Base-by-base conservation (phyloP, 2,888 invertebrate species). In the Pyrocoelia pectoralis region DNA sequence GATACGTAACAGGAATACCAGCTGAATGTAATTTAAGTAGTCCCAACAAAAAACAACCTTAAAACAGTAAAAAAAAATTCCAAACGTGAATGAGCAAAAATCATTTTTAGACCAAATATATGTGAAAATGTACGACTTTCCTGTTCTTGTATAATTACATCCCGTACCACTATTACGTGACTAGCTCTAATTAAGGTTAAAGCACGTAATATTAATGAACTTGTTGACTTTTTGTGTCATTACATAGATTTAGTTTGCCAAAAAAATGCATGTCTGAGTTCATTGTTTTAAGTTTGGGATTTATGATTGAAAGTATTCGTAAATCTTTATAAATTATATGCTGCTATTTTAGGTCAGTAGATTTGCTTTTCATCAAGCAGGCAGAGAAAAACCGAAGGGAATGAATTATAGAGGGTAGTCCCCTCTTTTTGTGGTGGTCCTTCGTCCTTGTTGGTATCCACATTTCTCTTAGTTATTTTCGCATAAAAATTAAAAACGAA, bases 181-280 rank as follows among this genome's bases (percentile, higher is more conserved):
- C 51, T 29, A 51, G 29, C 4, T n/a, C 38, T 51, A 51, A 51
- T 51, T 51, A 51, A 10, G 12, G 29, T 13, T 10, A 29, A 33
- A 33, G 13, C 29, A 15, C 15, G 33, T 51, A 51, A 51, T 51
- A 33, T 51, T 51, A 51, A 51, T 51, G 51, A 51, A 29, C 51
- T 51, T 51, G 51, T 51, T 51, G 10, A 17, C 51, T 51, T 38
- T 29, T 51, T 51, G 17, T 51, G 12, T 29, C n/a, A 33, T 33
- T 33, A 33, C 33, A 33, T 33, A 3, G 33, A 33, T 33, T 33
- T 33, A 6, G n/a, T 33, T n/a, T n/a, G n/a, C n/a, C n/a, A n/a
- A n/a, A n/a, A n/a, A n/a, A n/a, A n/a, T n/a, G n/a, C n/a, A n/a
- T n/a, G n/a, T n/a, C n/a, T n/a, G n/a, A n/a, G n/a, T n/a, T n/a